Percentiles rank a stretch among this genome's conserved stretches.
phyloP scores from a whole-genome alignment of 1,140 invertebrate genomes.

The Drosophila punjabiensis region DNA sequence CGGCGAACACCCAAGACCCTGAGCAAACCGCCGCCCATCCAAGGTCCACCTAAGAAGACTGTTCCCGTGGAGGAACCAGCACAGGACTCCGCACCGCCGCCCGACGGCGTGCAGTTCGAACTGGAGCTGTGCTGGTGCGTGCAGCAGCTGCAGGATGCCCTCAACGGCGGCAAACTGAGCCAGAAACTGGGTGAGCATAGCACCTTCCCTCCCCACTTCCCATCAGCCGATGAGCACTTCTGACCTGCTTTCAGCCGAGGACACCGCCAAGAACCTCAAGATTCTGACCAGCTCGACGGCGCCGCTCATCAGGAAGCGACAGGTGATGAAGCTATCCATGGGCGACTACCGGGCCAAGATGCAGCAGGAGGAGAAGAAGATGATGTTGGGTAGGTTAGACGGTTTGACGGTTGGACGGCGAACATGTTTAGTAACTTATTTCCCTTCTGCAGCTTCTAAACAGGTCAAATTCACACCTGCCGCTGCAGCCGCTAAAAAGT shows the following conservation, averaged over 20 bases:
- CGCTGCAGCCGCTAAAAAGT: slow-evolving; percentile 85
- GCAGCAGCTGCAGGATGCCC: slow-evolving; percentile 88
- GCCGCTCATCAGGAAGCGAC: slow-evolving; percentile 89
- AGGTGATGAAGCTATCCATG: slow-evolving; percentile 90
- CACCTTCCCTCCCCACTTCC: background rate
- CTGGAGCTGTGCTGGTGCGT: slow-evolving; percentile 92
- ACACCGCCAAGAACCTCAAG: slow-evolving; percentile 88
- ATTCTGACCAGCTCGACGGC: slow-evolving; percentile 89
- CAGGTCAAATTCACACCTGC: slow-evolving; percentile 85
- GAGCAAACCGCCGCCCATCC: slow-evolving; percentile 67
- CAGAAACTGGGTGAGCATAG: slow-evolving; percentile 86
- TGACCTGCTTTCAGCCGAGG: slow-evolving; percentile 86
- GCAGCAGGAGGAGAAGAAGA: slow-evolving; percentile 90
- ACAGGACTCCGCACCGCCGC: background rate
- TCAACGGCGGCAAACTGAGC: slow-evolving; percentile 87
- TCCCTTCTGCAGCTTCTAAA: slow-evolving; percentile 60
- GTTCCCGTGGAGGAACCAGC: slow-evolving; percentile 4
- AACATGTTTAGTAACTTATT: background rate
- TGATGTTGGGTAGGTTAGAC: slow-evolving; percentile 85
- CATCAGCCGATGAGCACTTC: background rate
- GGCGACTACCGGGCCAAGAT: slow-evolving; percentile 92
- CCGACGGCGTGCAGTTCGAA: slow-evolving; percentile 88
- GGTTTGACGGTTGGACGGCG: background rate
- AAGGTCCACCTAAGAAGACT: slow-evolving; percentile 40
- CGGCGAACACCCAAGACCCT: slow-evolving; percentile 60